Percentiles rank a stretch among this genome's conserved stretches.
Evolutionary conservation across 2,797 vertebrate species (phyloP).

Genomic region (Mus spretus): DNA sequence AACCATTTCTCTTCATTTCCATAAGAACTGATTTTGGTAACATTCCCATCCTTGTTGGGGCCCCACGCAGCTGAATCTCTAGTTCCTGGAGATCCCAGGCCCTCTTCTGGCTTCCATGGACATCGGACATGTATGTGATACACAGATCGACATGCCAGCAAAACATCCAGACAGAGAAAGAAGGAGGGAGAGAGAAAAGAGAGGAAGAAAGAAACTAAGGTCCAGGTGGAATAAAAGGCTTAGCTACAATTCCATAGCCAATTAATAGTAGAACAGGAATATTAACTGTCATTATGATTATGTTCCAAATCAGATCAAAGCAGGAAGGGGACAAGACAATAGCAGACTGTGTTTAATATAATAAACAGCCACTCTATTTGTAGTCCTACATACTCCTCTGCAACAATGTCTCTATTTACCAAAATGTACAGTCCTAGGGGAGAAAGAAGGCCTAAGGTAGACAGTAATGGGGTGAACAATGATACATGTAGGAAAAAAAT

Average conservation of each 20-base stretch:
- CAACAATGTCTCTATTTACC: neutral
- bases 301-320: constrained; percentile 19
- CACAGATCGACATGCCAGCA: neutral
- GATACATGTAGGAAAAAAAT: neutral
- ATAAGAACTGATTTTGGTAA: neutral
- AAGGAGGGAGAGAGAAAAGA: neutral
- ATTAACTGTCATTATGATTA: neutral
- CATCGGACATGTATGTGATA: neutral
- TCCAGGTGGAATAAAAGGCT: neutral
- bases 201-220: neutral
- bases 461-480: neutral
- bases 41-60: neutral
- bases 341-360: constrained; percentile 9
- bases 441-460: neutral
- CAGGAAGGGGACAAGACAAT: neutral
- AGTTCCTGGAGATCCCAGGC: neutral
- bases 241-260: neutral
- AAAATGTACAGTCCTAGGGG: neutral
- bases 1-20: constrained; percentile 32
- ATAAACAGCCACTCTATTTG: neutral
- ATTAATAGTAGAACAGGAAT: neutral
- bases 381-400: no score
- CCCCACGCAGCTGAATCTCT: neutral
- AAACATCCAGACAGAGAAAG: neutral
- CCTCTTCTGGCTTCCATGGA: neutral